phyloP scores from a whole-genome alignment of 2,113 vertebrate genomes.

The Ifrita kowaldi region DNA sequence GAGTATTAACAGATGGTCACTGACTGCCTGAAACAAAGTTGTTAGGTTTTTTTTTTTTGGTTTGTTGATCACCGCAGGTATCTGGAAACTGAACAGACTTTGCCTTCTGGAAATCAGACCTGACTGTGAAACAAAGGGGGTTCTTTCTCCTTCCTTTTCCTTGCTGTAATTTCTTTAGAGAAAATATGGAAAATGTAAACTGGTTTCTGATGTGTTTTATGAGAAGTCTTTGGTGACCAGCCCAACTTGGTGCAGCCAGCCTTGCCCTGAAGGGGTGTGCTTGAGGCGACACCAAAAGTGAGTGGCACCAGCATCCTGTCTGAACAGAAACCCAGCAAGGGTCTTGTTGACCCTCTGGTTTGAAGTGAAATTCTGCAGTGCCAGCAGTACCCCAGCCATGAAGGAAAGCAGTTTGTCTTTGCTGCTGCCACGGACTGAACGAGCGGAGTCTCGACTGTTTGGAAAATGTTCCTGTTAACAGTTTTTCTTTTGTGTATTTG shows the following conservation, averaged over 20 bases:
- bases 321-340: not conserved
- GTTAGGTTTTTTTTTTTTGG: not conserved
- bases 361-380: conserved; percentile 31
- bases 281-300: not conserved
- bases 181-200: not conserved
- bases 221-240: not conserved
- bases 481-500: conserved; percentile 62
- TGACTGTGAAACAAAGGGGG: conserved; percentile 23
- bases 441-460: not conserved
- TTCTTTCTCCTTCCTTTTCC: conserved; percentile 7
- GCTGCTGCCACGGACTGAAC: not conserved
- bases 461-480: conserved; percentile 40
- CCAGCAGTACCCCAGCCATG: not conserved
- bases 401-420: not conserved
- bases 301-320: not conserved
- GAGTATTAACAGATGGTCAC: conserved; percentile 68
- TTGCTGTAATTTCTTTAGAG: not conserved
- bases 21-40: conserved; percentile 65
- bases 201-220: not conserved
- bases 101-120: conserved; percentile 60
- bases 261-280: not conserved
- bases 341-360: conserved; percentile 10
- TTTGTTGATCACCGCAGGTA: conserved; percentile 63
- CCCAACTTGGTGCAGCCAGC: not conserved
- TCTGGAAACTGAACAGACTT: conserved; percentile 56